These are phyloP conservation scores for Danionella cerebrum DNA, from an alignment of 2,113 vertebrate species.

Conservation along the genomic window DNA sequence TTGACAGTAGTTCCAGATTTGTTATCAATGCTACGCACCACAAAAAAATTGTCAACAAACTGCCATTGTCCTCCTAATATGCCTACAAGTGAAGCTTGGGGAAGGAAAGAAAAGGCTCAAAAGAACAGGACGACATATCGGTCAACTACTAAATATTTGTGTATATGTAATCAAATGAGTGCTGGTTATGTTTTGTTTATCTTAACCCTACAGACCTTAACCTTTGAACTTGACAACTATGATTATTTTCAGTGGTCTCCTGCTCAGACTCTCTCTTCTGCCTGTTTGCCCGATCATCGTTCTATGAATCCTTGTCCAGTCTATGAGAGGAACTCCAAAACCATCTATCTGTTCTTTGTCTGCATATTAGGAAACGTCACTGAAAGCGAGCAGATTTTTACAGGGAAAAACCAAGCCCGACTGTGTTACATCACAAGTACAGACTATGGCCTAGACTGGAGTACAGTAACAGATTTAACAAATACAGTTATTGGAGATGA, in stretches of 20 bases:
- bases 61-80: no score
- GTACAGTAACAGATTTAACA: slow-evolving; percentile 70
- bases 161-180: no score
- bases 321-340: slow-evolving; percentile 58
- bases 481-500: slow-evolving; percentile 70
- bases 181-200: no score
- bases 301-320: slow-evolving; percentile 75
- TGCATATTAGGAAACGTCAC: slow-evolving; percentile 65
- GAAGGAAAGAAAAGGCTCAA: no score
- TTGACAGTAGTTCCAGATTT: no score
- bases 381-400: slow-evolving; percentile 72
- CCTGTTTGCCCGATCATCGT: slow-evolving; percentile 53
- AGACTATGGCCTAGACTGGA: slow-evolving; percentile 80
- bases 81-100: no score
- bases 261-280: slow-evolving; percentile 52
- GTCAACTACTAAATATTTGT: no score
- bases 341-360: slow-evolving; percentile 83
- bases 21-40: no score
- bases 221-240: no score
- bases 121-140: no score
- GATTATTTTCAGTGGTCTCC: slow-evolving; percentile 58
- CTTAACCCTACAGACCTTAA: no score
- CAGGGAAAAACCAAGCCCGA: slow-evolving; percentile 75
- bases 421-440: slow-evolving; percentile 78
- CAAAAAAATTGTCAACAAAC: no score